phyloP scores from a whole-genome alignment of 1,140 invertebrate genomes.

The Dreissena polymorpha region DNA sequence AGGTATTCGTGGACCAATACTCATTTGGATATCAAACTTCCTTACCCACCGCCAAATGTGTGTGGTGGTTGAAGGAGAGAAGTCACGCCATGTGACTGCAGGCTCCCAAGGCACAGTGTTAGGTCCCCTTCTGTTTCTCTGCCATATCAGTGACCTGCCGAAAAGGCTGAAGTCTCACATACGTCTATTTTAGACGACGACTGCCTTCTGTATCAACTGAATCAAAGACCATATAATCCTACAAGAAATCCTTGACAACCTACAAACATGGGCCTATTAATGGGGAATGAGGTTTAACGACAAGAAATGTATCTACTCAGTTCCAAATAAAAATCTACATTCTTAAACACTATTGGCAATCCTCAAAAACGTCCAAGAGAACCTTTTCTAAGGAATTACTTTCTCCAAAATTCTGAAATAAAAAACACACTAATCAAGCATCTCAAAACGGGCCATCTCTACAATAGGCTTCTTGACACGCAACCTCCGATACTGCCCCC shows the following conservation, averaged over 20 bases:
- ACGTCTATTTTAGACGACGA: background rate
- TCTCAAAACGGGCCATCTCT: slow-evolving; percentile 32
- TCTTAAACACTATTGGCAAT: slow-evolving; percentile 41
- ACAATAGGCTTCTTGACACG: slow-evolving; percentile 54
- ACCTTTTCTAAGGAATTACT: slow-evolving; percentile 49
- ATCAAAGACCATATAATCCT: background rate
- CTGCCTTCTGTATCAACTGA: slow-evolving; percentile 5
- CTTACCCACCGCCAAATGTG: slow-evolving; percentile 8
- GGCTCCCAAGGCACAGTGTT: background rate
- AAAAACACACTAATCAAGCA: slow-evolving; percentile 35
- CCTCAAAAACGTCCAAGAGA: slow-evolving; percentile 41
- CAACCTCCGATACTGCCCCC: slow-evolving; percentile 46
- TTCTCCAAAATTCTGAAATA: slow-evolving; percentile 55
- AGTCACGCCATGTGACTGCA: slow-evolving; percentile 2
- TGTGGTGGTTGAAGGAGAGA: slow-evolving; percentile 32
- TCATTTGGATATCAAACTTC: background rate
- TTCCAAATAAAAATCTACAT: slow-evolving; percentile 31
- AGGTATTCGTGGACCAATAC: background rate
- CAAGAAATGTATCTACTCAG: slow-evolving; percentile 56
- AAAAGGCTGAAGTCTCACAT: slow-evolving; percentile 4
- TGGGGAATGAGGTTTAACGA: slow-evolving; percentile 58
- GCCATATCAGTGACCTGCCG: slow-evolving; percentile 7
- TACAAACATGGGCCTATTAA: slow-evolving; percentile 25
- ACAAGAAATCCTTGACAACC: background rate
- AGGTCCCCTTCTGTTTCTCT: slow-evolving; percentile 8